Evolutionary conservation across 2,797 vertebrate species (phyloP), one percentile per base, ranked within the genome.

Genomic region (Poecile montanus): DNA sequence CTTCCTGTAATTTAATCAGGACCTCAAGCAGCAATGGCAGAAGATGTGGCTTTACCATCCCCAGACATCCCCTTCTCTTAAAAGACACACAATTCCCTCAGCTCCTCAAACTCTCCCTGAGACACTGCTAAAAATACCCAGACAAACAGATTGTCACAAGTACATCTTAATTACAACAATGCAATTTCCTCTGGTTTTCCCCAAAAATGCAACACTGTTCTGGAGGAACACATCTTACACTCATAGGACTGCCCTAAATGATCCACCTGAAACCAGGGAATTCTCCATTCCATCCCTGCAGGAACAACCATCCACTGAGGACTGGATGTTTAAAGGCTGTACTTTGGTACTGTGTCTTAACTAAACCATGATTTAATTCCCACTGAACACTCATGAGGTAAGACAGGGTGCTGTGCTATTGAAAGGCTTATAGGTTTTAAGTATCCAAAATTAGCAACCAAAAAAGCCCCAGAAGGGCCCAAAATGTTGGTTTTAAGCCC

Each of bases 141-240:
- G 32, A 32, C 1, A 63, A 27, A 47, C 16, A 34, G 45, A 85
- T 1, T 40, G 45, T 23, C 16, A 45, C 34, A 45, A 50, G 30
- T 18, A 8, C 22, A 50, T 29, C 42, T 51, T 16, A 32, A 47
- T 40, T 16, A 11, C 5, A 58, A 7, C 9, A 30, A 11, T 0
- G 1, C 6, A 2, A 15, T 21, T 13, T 74, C 16, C 20, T 27
- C 11, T 6, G 1, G 7, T 9, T 34, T n/a, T 29, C 18, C 45
- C 34, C 7, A 0, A 0, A 36, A 89, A 51, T 1, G 1, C 17
- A 32, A 10, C 10, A 6, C 14, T 5, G 1, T 3, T 54, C 5
- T 30, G 50, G 45, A 79, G 15, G 47, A 65, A 8, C 12, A 21
- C 0, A 0, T 29, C 29, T 15, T 6, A 6, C 0, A 0, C 7